These are phyloP conservation scores for Oxystoma pomonae DNA, from an alignment of 2,888 invertebrate genomes.

Conservation along the genomic window DNA sequence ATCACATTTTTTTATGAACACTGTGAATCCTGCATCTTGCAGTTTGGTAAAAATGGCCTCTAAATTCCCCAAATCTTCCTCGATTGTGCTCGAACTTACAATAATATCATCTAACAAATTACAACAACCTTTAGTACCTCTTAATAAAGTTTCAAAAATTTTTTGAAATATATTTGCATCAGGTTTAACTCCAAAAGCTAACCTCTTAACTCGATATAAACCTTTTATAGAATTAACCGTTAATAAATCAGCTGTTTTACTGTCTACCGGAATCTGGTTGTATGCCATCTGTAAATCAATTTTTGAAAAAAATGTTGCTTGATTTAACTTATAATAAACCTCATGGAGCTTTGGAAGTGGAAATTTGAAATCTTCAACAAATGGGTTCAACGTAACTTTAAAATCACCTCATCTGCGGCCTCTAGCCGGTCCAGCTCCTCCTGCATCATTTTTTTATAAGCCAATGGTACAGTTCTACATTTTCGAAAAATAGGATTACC, in stretches of 20 bases:
- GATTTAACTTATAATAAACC: constrained; percentile 7
- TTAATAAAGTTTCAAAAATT: constrained; percentile 35
- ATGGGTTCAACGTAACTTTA: constrained; percentile 11
- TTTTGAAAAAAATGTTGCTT: constrained; percentile 28
- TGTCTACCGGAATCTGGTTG: constrained; percentile 35
- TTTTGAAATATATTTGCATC: constrained; percentile 36
- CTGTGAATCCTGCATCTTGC: constrained; percentile 28
- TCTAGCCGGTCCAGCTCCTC: constrained; percentile 22
- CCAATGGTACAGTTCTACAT: constrained; percentile 31
- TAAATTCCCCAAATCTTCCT: constrained; percentile 26
- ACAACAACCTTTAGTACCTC: constrained; percentile 30
- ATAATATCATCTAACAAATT: constrained; percentile 37
- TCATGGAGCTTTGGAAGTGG: constrained; percentile 12
- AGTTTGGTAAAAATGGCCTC: constrained; percentile 27
- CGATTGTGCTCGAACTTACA: constrained; percentile 26
- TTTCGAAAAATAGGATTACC: constrained; percentile 22
- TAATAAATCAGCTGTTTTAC: constrained; percentile 29
- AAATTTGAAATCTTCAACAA: constrained; percentile 6
- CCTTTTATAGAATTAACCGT: constrained; percentile 39
- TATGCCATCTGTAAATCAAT: constrained; percentile 29
- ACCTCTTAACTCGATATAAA: constrained; percentile 34
- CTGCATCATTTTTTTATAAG: constrained; percentile 28
- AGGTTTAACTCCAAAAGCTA: constrained; percentile 35
- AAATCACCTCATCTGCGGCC: constrained; percentile 29
- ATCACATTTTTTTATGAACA: constrained; percentile 35